These are phyloP conservation scores for Perodicticus potto DNA, from an alignment of 2,797 vertebrate species.

Conservation along the genomic window DNA sequence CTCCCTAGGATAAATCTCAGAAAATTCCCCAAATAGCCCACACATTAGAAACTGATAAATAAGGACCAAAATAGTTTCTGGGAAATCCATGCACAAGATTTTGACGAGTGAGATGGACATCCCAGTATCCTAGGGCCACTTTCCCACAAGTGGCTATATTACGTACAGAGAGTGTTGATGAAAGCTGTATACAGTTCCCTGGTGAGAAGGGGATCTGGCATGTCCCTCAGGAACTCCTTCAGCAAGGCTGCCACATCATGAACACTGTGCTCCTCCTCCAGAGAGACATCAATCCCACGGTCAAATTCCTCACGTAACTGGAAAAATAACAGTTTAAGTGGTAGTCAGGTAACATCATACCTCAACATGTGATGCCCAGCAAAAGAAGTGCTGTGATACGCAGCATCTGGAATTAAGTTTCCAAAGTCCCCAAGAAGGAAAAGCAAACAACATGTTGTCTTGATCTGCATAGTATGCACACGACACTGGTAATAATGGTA, in stretches of 20 bases:
- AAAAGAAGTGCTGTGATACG: neutral
- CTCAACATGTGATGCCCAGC: neutral
- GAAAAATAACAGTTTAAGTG: constrained; percentile 73
- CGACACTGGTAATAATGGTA: neutral
- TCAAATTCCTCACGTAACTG: constrained; percentile 97
- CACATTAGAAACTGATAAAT: constrained; percentile 59
- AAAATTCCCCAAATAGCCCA: constrained; percentile 56
- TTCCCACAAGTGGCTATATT: neutral
- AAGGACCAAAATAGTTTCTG: neutral
- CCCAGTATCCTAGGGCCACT: neutral
- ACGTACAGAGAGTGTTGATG: constrained; percentile 95
- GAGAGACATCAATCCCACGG: constrained; percentile 93
- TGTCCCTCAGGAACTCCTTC: constrained; percentile 98
- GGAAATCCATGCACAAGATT: constrained; percentile 11
- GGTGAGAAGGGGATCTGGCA: constrained; percentile 97
- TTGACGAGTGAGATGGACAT: neutral
- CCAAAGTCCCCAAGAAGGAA: neutral
- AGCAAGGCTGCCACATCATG: constrained; percentile 97
- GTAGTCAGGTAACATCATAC: neutral
- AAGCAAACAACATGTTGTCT: neutral
- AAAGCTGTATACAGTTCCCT: constrained; percentile 97
- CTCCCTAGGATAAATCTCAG: constrained; percentile 49
- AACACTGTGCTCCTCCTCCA: constrained; percentile 96
- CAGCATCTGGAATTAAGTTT: neutral
- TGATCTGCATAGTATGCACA: neutral